Conservation (phyloP, 2,113 vertebrate species). For the Atlantisia rogersi region DNA sequence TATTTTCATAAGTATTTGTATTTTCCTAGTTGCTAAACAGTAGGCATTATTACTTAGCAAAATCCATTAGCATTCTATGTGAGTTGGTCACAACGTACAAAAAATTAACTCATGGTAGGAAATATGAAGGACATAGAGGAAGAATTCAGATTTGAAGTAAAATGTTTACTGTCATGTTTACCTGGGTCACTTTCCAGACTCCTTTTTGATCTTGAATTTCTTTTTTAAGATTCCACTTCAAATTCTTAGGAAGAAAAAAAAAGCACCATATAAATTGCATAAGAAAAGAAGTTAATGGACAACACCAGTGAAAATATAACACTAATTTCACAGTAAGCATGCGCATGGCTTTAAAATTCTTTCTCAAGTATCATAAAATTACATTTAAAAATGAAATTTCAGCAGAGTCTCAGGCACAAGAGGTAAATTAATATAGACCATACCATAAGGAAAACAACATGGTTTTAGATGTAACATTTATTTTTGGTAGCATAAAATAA, state of each 20-base stretch:
- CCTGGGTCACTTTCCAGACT: constrained; percentile 43
- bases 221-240: constrained; percentile 57
- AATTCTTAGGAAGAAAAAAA: neutral
- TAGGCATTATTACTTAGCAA: constrained; percentile 23
- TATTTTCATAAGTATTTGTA: constrained; percentile 30
- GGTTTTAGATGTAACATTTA: neutral
- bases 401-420: neutral
- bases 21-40: neutral
- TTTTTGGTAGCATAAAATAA: neutral
- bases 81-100: constrained; percentile 19
- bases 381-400: neutral
- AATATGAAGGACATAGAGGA: constrained; percentile 18
- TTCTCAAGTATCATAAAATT: neutral
- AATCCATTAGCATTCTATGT: constrained; percentile 26
- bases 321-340: neutral
- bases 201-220: constrained; percentile 26
- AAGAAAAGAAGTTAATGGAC: neutral
- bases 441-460: neutral
- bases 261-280: neutral
- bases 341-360: neutral
- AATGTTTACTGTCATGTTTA: constrained; percentile 34
- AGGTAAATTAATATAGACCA: neutral
- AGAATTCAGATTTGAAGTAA: constrained; percentile 20
- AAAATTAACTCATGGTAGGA: constrained; percentile 30
- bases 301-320: neutral